Evolutionary conservation across 2,797 vertebrate species (phyloP).

Genomic region (Lithobates sylvaticus): DNA sequence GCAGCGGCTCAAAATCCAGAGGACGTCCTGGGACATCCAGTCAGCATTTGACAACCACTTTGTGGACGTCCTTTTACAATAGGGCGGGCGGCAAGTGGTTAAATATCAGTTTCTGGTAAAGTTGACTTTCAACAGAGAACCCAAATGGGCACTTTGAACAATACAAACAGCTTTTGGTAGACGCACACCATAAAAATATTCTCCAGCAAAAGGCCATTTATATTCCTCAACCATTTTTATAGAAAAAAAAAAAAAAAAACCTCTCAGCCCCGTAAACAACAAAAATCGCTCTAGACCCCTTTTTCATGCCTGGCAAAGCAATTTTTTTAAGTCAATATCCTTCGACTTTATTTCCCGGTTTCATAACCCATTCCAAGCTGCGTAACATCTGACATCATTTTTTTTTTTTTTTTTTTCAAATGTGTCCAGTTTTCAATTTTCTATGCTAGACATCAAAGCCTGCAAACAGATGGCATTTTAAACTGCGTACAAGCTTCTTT

Average conservation of each 20-base stretch:
- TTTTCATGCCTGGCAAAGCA: not conserved
- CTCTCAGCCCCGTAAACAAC: constrained; percentile 10
- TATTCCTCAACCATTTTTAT: not conserved
- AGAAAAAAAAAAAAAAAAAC: not conserved
- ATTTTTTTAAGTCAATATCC: not conserved
- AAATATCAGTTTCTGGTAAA: too few species aligned
- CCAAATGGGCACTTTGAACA: too few species aligned
- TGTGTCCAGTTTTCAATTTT: constrained; percentile 61
- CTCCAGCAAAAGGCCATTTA: not conserved
- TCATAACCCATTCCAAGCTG: constrained; percentile 43
- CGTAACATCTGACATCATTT: constrained; percentile 48
- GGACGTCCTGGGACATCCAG: too few species aligned
- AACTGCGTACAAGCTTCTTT: constrained; percentile 57
- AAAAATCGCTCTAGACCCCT: constrained; percentile 9
- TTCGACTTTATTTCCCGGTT: not conserved
- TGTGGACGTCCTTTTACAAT: too few species aligned
- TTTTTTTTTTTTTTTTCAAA: constrained; percentile 39
- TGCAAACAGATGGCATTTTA: constrained; percentile 60
- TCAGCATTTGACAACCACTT: too few species aligned
- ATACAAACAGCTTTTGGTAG: not conserved
- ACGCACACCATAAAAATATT: not conserved
- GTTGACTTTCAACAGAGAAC: too few species aligned
- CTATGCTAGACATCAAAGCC: constrained; percentile 59
- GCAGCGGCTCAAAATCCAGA: too few species aligned
- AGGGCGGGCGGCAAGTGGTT: too few species aligned